Conservation (phyloP, 2,797 vertebrate genomes). For the Channa striata region DNA sequence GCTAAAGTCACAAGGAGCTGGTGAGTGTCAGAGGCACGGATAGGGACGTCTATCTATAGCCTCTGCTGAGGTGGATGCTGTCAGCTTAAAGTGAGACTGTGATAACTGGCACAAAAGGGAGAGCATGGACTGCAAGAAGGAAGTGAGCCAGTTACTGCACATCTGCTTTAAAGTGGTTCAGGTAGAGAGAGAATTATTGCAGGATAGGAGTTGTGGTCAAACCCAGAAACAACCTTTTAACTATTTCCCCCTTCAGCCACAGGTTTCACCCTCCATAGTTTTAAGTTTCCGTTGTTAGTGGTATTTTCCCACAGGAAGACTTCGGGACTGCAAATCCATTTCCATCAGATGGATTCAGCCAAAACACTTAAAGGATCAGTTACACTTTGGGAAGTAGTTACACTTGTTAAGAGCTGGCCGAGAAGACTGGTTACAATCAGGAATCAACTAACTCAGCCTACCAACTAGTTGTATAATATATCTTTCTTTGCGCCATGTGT, state of each 20-base stretch:
- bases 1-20: slow-evolving; percentile 54
- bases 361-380: slow-evolving; percentile 24
- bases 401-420: not conserved
- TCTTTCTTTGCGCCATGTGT: not conserved
- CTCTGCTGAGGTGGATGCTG: slow-evolving; percentile 41
- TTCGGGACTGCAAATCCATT: not conserved
- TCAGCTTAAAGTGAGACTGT: slow-evolving; percentile 4
- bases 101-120: not conserved
- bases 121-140: not conserved
- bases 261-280: not conserved
- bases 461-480: too few species aligned
- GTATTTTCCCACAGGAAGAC: slow-evolving; percentile 64
- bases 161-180: slow-evolving; percentile 29
- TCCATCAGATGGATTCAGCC: slow-evolving; percentile 34
- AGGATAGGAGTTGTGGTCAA: slow-evolving; percentile 13
- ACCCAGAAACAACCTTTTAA: slow-evolving; percentile 24
- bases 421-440: not conserved
- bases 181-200: slow-evolving; percentile 40
- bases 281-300: slow-evolving; percentile 18
- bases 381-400: slow-evolving; percentile 27
- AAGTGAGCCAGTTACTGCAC: slow-evolving; percentile 33
- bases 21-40: slow-evolving; percentile 55
- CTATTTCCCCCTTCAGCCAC: not conserved
- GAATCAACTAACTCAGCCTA: not conserved
- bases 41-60: not conserved